Evolutionary conservation across 2,797 vertebrate genomes (phyloP).

Genomic region (Lepus townsendii): DNA sequence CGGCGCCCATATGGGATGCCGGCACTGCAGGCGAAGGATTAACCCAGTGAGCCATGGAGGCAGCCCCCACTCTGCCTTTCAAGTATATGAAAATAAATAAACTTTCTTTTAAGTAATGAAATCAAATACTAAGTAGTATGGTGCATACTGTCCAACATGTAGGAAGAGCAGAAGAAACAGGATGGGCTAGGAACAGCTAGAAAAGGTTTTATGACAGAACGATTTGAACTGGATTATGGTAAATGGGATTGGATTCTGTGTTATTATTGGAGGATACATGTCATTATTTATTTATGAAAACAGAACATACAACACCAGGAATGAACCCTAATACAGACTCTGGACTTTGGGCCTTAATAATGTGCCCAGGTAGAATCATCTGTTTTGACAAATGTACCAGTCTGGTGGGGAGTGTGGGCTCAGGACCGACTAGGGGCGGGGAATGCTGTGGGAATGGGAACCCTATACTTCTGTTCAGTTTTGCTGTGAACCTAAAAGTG

Average conservation of each 20-base stretch:
- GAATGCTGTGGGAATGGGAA: fast-evolving
- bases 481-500: background rate
- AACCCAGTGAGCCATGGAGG: no score
- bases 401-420: background rate
- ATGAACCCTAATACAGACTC: background rate
- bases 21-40: no score
- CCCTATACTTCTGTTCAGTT: background rate
- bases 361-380: background rate
- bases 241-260: background rate
- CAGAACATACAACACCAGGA: background rate
- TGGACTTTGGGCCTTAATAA: background rate
- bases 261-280: background rate
- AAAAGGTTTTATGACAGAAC: background rate
- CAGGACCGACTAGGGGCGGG: no score
- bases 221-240: background rate
- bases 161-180: background rate
- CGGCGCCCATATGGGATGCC: no score
- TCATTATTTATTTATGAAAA: background rate
- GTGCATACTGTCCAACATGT: background rate
- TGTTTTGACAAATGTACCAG: no score
- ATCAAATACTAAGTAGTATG: background rate
- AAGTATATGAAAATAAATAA: no score
- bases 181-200: background rate
- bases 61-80: no score
- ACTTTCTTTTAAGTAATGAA: background rate